Base-by-base conservation (phyloP, 2,797 vertebrate species). In the Acestrorhynchus altus region DNA sequence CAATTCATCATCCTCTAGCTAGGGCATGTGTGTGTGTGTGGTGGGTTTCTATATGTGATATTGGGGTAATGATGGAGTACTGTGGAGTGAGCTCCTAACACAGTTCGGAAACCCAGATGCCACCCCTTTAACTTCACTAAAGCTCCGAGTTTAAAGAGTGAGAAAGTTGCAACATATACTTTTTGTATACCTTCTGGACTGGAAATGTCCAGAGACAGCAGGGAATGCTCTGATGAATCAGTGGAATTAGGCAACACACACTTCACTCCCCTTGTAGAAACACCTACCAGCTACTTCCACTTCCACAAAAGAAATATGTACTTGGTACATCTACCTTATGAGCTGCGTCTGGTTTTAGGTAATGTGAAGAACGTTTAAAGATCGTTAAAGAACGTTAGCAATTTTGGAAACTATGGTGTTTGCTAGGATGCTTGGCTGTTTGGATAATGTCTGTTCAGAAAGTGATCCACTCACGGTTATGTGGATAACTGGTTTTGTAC, bases 1-100 rank as follows among this genome's bases (percentile, higher is more conserved):
- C 83, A 81, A 86, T 86, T 84, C 69, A 81, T 84, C 85, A 83
- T 78, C 69, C 60, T 67, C 74, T 44, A 73, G 63, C 69, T 10
- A 44, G 44, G n/a, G 76, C 81, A 74, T 83, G 76, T 12, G 72
- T 72, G 59, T 74, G 69, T 76, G 64, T 69, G 79, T 35, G 31
- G 72, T 71, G 67, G 71, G 77, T 75, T 49, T 54, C 63, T 61
- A 60, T 74, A 66, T 80, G 63, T 66, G 76, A 83, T 77, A 80
- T 78, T 80, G 76, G 69, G 74, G 77, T 76, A 73, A 77, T 81
- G 83, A 85, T 83, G 83, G 76, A 85, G 72, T 75, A 68, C 72
- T 54, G 56, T 39, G 56, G 56, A 79, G 76, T 84, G 78, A 78
- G 74, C 77, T 82, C 77, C 73, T 73, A 83, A 82, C 83, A 74